Evolutionary conservation across 2,888 invertebrate species (phyloP).

Genomic region (Drosophila prolongata): DNA sequence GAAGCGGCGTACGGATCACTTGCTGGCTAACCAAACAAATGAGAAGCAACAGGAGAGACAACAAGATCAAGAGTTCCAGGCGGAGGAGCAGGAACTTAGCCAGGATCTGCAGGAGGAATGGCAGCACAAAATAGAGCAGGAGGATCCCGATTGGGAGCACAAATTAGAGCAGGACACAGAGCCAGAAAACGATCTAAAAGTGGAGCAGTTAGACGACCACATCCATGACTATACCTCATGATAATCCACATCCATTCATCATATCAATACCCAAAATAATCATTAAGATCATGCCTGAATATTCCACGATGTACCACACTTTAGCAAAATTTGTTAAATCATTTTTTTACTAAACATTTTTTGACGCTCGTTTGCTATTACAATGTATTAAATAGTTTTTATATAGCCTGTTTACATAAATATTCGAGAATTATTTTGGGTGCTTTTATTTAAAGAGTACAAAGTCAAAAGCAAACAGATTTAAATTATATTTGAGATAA

Average conservation of each 20-base stretch:
- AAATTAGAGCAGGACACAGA: constrained; percentile 2
- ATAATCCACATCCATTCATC: not conserved
- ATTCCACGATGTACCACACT: not conserved
- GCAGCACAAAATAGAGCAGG: constrained; percentile 2
- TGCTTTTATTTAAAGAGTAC: no score
- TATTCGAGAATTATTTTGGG: not conserved
- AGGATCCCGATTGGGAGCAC: not conserved
- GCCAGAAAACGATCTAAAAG: not conserved
- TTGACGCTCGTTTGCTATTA: not conserved
- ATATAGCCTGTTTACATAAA: not conserved
- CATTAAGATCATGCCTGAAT: not conserved
- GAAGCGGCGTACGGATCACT: not conserved
- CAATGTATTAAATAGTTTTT: not conserved
- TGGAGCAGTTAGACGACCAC: not conserved
- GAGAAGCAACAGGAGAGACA: not conserved
- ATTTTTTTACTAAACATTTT: not conserved
- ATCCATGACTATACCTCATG: not conserved
- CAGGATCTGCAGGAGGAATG: not conserved
- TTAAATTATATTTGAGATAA: no score
- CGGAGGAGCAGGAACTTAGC: no score
- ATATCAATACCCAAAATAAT: not conserved
- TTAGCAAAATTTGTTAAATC: not conserved
- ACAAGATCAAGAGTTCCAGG: not conserved
- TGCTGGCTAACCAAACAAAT: not conserved
- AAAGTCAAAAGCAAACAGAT: no score